Evolutionary conservation across 2,797 vertebrate genomes (phyloP), one percentile per base, ranked within the genome.

Genomic region (Coreius guichenoti): DNA sequence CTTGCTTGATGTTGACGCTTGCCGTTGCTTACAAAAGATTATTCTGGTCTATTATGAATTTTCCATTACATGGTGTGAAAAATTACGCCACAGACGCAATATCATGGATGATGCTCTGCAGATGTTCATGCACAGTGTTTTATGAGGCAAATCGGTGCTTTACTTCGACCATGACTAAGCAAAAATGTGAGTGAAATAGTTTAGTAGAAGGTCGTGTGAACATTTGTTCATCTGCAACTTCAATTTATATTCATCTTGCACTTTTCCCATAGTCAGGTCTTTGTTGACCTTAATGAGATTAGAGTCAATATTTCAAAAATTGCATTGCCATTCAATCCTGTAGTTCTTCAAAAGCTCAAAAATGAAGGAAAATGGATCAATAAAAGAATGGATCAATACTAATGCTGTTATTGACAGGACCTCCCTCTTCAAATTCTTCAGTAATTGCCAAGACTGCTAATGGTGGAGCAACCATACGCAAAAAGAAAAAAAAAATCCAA

Each of bases 361-460:
- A 49, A 19, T 17, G 0, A 47, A 51, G 49, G 13, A n/a, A 43
- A 76, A 69, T 68, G 33, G 16, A 65, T 76, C 73, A 54, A 68
- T 76, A 9, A 43, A 51, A 43, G 23, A 84, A 70, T 23, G 3
- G 49, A 61, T 84, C 74, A 70, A 84, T 77, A 56, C 61, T 75
- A 69, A 33, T 78, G 74, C 56, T 9, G 51, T 58, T 78, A 78
- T 58, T 84, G 82, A 70, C 31, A n/a, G 79, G 29, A 51, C 63
- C 51, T n/a, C 36, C 26, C 61, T 26, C 74, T 78, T 84, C 14
- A 56, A 84, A 69, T 84, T 69, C 26, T 39, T 54, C 33, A 21
- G 63, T 54, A 36, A 83, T 36, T 67, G 23, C 58, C 5, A 36
- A 51, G 72, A 65, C 21, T 54, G 21, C 65, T 51, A 74, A 74